A percentile compares a stretch with the other conserved stretches of the same genome.
These are phyloP conservation scores for Thecophora atra DNA, from an alignment of 2,888 invertebrate genomes.

Conservation along the genomic window DNA sequence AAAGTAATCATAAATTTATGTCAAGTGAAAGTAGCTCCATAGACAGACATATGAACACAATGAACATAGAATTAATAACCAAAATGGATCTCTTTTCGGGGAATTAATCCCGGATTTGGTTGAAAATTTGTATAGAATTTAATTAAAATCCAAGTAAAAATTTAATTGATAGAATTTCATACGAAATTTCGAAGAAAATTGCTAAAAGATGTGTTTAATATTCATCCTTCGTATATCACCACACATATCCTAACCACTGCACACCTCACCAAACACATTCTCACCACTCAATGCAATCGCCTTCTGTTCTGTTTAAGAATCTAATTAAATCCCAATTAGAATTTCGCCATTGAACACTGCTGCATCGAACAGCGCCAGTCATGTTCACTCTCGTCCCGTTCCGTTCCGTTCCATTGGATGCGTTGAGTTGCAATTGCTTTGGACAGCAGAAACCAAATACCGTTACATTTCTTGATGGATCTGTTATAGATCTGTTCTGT, in stretches of 20 bases:
- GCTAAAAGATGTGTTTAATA: too few species aligned
- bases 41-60: not conserved
- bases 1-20: not conserved
- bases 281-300: not conserved
- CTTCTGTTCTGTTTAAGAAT: not conserved
- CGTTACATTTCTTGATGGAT: conserved; percentile 14
- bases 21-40: not conserved
- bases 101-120: too few species aligned
- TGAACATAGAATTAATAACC: too few species aligned
- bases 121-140: too few species aligned
- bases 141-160: too few species aligned
- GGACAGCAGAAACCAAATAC: conserved; percentile 1
- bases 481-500: too few species aligned
- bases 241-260: too few species aligned
- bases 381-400: not conserved
- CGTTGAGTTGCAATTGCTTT: not conserved
- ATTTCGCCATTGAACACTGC: not conserved
- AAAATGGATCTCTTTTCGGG: too few species aligned
- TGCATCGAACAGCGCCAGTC: not conserved
- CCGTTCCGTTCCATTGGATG: conserved; percentile 1
- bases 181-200: too few species aligned
- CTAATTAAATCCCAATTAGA: conserved; percentile 16
- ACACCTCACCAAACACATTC: not conserved
- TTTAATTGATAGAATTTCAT: too few species aligned
- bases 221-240: too few species aligned